Evolutionary conservation across 2,113 vertebrate species (phyloP), one percentile per base, ranked within the genome.

Genomic region (Sminthopsis crassicaudata): DNA sequence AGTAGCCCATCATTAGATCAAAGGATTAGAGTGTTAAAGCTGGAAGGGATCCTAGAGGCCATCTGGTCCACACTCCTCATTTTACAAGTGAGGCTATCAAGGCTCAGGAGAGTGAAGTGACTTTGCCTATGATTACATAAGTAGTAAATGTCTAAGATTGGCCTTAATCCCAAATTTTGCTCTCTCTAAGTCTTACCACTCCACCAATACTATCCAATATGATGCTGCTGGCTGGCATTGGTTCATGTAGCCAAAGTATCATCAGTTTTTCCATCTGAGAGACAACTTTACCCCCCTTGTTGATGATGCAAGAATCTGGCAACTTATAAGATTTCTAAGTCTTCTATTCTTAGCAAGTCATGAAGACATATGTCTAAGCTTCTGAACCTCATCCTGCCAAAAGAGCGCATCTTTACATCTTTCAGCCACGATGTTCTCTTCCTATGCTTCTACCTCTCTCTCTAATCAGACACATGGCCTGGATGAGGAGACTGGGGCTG

Each of bases 361-460:
- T 11, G 9, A 91, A 42, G 53, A 24, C 42, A 42, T 60, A 42
- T 10, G 36, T 8, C 8, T 0, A 52, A 54, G 24, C 50, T 94
- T 94, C 53, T 8, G 36, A 93, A 26, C 46, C 3, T 76, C 76
- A 92, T 30, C 92, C 53, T 60, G 95, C 53, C 30, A 55, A 30
- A 53, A 90, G 53, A 53, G 92, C 84, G 7, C 54, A 90, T 84
- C 94, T 36, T 60, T 92, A 30, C 57, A 11, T 91, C 60, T 92
- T 57, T 90, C 67, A 92, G 67, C 36, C 55, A 26, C 27, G 22
- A 24, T n/a, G 91, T 96, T 84, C 93, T 57, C 46, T 96, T 95
- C 48, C 90, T 50, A 2, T 8, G 84, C 93, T 11, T 36, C 90
- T 30, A 50, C 51, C 23, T 26, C 90, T 53, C 92, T 89, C 27